Percentiles rank a stretch among this genome's conserved stretches.
Evolutionary conservation across 2,113 vertebrate species (phyloP).

Genomic region (Myiozetetes cayanensis): DNA sequence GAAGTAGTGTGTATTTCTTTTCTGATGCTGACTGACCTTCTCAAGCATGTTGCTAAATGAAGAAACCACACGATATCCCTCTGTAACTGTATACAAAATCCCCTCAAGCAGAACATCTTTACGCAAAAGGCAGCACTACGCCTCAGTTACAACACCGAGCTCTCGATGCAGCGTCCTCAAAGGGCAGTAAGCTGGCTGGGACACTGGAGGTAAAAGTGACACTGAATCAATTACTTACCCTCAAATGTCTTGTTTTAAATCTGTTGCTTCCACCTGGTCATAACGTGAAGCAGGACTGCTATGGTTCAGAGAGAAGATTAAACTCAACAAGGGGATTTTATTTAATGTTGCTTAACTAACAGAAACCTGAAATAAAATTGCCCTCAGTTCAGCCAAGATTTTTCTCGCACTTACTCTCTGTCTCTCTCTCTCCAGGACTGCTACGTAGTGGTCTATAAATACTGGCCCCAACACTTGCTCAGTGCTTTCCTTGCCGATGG

Average conservation of each 20-base stretch:
- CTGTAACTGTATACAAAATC: not conserved
- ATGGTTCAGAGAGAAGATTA: constrained; percentile 38
- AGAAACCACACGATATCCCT: not conserved
- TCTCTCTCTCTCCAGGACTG: constrained; percentile 31
- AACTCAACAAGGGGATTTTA: constrained; percentile 27
- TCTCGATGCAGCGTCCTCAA: not conserved
- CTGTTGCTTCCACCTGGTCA: constrained; percentile 42
- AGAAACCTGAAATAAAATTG: constrained; percentile 27
- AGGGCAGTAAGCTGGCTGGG: not conserved
- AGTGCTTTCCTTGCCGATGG: constrained; percentile 57
- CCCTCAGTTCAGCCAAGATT: constrained; percentile 2
- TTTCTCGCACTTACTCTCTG: not conserved
- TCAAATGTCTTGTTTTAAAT: constrained; percentile 40
- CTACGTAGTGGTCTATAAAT: constrained; percentile 76
- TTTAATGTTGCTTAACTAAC: constrained; percentile 10
- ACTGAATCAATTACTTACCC: constrained; percentile 55
- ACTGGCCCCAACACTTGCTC: constrained; percentile 75
- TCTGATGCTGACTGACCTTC: not conserved
- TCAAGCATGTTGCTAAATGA: not conserved
- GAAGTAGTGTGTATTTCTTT: not conserved
- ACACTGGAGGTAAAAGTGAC: not conserved
- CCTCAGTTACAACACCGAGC: not conserved
- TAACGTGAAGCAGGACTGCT: not conserved
- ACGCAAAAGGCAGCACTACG: not conserved
- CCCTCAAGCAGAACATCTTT: not conserved